These are phyloP conservation scores for Andrena minutula DNA, from an alignment of 2,888 invertebrate genomes.

Conservation along the genomic window DNA sequence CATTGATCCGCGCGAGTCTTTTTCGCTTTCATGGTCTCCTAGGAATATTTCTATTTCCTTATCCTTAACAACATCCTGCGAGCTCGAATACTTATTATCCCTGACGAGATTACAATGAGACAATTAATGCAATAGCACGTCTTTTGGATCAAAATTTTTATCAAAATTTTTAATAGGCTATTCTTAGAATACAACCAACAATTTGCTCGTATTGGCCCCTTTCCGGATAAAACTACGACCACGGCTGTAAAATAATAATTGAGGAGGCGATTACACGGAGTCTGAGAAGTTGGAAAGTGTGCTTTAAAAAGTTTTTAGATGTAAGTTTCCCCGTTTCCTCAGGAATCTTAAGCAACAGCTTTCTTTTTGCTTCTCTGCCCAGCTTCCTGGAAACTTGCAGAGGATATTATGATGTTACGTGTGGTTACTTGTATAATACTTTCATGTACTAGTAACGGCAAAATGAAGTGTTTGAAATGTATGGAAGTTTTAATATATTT, in stretches of 20 bases:
- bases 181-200: conserved; percentile 3
- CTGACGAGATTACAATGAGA: neutral
- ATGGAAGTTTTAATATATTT: neutral
- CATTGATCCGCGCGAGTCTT: neutral
- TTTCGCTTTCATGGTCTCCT: no score
- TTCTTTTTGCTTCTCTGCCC: conserved; percentile 1
- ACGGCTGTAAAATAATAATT: conserved; percentile 41
- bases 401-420: conserved; percentile 11
- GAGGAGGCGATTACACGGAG: conserved; percentile 28
- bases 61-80: no score
- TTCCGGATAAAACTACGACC: neutral
- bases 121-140: neutral
- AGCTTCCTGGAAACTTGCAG: neutral
- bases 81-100: neutral
- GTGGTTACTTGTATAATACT: neutral
- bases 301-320: conserved; percentile 38
- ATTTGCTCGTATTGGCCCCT: neutral
- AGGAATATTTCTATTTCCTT: no score
- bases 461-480: neutral
- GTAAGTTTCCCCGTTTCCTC: conserved; percentile 35
- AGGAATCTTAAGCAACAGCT: conserved; percentile 31
- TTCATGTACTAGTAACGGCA: neutral
- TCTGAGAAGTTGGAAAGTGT: conserved; percentile 32
- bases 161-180: neutral
- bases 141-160: neutral